phyloP scores from a whole-genome alignment of 2,888 invertebrate species.

The Embidobia sp. region DNA sequence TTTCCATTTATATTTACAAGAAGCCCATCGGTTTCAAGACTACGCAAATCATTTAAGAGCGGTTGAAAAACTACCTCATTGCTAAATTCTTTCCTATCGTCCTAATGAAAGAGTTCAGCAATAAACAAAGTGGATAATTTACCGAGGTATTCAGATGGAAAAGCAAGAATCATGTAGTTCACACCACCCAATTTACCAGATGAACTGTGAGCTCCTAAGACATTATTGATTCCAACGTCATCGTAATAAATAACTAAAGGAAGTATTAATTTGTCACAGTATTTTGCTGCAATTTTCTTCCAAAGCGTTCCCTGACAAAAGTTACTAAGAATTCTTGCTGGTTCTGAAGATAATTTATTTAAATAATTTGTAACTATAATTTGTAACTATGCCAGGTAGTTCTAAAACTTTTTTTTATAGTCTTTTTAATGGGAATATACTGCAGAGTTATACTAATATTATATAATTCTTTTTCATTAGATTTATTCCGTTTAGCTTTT shows the following conservation, averaged over 20 bases:
- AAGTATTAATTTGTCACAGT: slow-evolving; percentile 36
- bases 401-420: slow-evolving; percentile 27
- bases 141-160: slow-evolving; percentile 33
- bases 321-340: slow-evolving; percentile 19
- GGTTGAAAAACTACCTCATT: slow-evolving; percentile 40
- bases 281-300: slow-evolving; percentile 28
- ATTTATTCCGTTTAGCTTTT: not conserved
- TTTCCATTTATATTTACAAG: slow-evolving; percentile 1
- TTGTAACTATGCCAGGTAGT: slow-evolving; percentile 20
- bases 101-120: slow-evolving; percentile 28
- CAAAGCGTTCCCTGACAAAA: slow-evolving; percentile 41
- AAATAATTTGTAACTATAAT: slow-evolving; percentile 21
- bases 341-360: not conserved
- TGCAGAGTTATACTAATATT: not conserved
- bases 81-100: slow-evolving; percentile 15
- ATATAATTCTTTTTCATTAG: not conserved
- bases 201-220: slow-evolving; percentile 34
- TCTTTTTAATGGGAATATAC: slow-evolving; percentile 14
- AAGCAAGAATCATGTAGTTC: slow-evolving; percentile 40
- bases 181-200: slow-evolving; percentile 51
- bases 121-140: slow-evolving; percentile 37
- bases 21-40: slow-evolving; percentile 30
- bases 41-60: slow-evolving; percentile 45
- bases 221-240: slow-evolving; percentile 58
- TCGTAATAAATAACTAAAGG: slow-evolving; percentile 61